phyloP scores from a whole-genome alignment of 2,113 vertebrate species.

The Ammospiza caudacuta region DNA sequence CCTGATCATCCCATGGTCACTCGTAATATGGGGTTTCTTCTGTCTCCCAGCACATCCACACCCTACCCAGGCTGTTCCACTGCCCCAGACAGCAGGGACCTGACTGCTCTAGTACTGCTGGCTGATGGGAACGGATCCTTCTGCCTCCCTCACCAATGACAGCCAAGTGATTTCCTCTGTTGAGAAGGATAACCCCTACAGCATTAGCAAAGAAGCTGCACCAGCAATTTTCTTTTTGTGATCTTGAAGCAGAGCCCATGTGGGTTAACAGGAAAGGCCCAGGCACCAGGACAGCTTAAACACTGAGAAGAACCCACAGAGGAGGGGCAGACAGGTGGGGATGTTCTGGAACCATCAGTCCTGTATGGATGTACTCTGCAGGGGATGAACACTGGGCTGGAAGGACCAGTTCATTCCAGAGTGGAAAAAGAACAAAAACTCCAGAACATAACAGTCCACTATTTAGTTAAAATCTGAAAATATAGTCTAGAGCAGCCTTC shows the following conservation, averaged over 20 bases:
- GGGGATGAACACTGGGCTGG: not conserved
- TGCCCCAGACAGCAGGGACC: not conserved
- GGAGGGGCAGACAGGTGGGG: not conserved
- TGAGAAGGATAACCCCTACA: not conserved
- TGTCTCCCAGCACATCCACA: not conserved
- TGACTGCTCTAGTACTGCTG: not conserved
- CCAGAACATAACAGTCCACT: not conserved
- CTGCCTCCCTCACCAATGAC: not conserved
- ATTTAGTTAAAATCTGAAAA: not conserved
- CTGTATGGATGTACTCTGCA: not conserved
- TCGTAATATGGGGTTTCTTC: rapidly evolving
- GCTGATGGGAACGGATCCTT: rapidly evolving
- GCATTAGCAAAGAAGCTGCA: not conserved
- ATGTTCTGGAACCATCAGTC: not conserved
- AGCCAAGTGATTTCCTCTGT: not conserved
- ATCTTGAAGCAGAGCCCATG: not conserved
- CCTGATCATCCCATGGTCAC: not conserved
- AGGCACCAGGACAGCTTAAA: not conserved
- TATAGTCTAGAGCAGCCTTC: not conserved
- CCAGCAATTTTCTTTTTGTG: not conserved
- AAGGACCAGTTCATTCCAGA: not conserved
- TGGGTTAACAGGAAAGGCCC: not conserved
- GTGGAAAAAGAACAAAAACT: not conserved
- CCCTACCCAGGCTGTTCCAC: not conserved
- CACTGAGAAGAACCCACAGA: not conserved